Evolutionary conservation across 2,797 vertebrate species (phyloP).

Genomic region (Heterohyrax brucei): DNA sequence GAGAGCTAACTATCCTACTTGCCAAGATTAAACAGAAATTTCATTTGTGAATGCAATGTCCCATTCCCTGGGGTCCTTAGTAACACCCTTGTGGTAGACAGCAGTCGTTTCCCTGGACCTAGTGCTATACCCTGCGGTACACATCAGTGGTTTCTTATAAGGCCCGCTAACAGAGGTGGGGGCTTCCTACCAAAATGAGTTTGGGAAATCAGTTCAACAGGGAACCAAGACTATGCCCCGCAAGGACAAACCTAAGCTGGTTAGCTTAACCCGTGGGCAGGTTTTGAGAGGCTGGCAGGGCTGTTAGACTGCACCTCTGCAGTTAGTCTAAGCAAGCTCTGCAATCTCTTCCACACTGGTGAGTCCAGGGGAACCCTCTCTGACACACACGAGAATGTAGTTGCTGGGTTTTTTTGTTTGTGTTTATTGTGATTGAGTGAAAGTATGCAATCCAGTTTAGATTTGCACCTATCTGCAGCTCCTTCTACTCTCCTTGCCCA

Average conservation of each 20-base stretch:
- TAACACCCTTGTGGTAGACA: no score
- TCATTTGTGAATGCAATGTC: neutral
- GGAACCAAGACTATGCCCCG: neutral
- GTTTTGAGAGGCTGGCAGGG: neutral
- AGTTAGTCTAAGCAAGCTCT: neutral
- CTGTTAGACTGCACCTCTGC: accelerated
- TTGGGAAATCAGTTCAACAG: neutral
- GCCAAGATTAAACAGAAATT: constrained; percentile 15
- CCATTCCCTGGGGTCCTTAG: neutral
- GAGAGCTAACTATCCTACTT: neutral
- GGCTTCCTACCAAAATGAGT: neutral
- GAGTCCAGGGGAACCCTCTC: neutral
- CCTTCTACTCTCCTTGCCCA: no score
- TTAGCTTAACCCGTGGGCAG: neutral
- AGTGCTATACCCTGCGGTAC: neutral
- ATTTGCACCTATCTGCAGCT: no score
- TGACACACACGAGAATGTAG: neutral
- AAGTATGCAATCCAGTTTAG: no score
- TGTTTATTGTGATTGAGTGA: no score
- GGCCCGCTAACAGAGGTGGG: neutral
- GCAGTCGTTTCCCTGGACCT: no score
- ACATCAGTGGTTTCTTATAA: neutral
- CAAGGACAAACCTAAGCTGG: neutral
- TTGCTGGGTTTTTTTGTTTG: no score
- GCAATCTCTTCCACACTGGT: neutral